A percentile compares a stretch with the other conserved stretches of the same genome.
phyloP scores from a whole-genome alignment of 2,888 invertebrate genomes.

The Trachelus troglodyta region DNA sequence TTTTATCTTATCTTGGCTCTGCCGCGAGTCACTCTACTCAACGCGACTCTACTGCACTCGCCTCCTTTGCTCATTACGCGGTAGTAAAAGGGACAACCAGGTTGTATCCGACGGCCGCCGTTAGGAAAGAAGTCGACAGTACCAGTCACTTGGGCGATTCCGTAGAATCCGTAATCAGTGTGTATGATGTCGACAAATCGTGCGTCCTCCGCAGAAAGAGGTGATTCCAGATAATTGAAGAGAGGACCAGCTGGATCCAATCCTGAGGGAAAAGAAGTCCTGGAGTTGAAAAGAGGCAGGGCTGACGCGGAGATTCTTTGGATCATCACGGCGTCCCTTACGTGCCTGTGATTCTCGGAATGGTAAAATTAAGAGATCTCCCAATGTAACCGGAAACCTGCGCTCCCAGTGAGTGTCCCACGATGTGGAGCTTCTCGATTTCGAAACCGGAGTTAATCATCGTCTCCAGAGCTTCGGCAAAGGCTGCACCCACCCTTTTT shows the following conservation, averaged over 20 bases:
- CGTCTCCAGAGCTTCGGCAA: conserved; percentile 40
- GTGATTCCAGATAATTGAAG: conserved; percentile 61
- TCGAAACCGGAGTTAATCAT: conserved; percentile 38
- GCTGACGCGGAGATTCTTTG: not conserved
- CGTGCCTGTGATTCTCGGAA: conserved; percentile 49
- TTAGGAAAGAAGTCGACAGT: conserved; percentile 69
- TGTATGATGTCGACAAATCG: conserved; percentile 68
- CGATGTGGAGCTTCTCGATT: conserved; percentile 41
- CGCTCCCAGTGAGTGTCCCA: conserved; percentile 54
- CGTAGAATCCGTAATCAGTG: conserved; percentile 67
- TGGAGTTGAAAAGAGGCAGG: not conserved
- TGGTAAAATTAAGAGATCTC: conserved; percentile 31
- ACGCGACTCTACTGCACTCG: conserved; percentile 25
- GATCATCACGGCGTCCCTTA: not conserved
- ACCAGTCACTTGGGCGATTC: conserved; percentile 55
- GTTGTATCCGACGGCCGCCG: conserved; percentile 66
- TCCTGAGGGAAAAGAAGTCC: conserved; percentile 44
- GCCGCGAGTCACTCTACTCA: not conserved
- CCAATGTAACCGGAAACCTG: conserved; percentile 48
- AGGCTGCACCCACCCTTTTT: conserved; percentile 31
- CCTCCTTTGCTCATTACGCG: conserved; percentile 53
- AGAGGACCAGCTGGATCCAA: conserved; percentile 69
- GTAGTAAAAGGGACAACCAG: conserved; percentile 62
- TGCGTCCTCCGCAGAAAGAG: conserved; percentile 60
- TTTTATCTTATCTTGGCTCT: not conserved